phyloP scores from a whole-genome alignment of 2,888 invertebrate genomes.

The Euzetes globulus region DNA sequence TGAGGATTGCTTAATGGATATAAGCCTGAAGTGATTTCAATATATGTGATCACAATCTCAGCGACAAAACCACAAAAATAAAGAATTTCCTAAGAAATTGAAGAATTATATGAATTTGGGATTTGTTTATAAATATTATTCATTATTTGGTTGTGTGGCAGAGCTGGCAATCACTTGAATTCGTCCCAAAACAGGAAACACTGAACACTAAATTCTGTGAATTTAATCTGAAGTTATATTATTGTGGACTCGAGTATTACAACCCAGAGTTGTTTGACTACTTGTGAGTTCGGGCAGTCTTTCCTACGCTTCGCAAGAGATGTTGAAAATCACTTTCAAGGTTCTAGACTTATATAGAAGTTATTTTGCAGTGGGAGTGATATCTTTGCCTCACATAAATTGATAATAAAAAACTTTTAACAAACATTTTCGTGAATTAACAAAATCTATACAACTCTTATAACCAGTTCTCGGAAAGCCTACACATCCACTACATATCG shows the following conservation, averaged over 20 bases:
- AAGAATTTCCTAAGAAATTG: background rate
- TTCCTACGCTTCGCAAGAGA: conserved; percentile 14
- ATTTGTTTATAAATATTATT: conserved; percentile 13
- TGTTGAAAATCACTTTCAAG: conserved; percentile 26
- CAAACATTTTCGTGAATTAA: background rate
- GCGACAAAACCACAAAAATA: background rate
- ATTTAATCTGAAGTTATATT: background rate
- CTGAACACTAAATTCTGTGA: background rate
- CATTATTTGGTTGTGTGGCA: conserved; percentile 22
- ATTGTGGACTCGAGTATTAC: background rate
- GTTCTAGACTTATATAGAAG: conserved; percentile 21
- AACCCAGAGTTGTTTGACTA: conserved; percentile 3
- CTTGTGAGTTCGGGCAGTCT: conserved; percentile 1
- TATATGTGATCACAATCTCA: background rate
- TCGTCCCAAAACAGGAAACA: conserved; percentile 1
- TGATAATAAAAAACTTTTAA: background rate
- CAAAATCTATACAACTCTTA: background rate
- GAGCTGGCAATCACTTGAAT: conserved; percentile 5
- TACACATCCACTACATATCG: background rate
- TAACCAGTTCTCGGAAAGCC: background rate
- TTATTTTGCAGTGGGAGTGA: conserved; percentile 15
- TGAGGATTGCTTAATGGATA: background rate
- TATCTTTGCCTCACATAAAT: background rate
- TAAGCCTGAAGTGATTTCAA: background rate
- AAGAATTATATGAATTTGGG: background rate